phyloP scores from a whole-genome alignment of 2,888 invertebrate species.

The Pherbina coryleti region DNA sequence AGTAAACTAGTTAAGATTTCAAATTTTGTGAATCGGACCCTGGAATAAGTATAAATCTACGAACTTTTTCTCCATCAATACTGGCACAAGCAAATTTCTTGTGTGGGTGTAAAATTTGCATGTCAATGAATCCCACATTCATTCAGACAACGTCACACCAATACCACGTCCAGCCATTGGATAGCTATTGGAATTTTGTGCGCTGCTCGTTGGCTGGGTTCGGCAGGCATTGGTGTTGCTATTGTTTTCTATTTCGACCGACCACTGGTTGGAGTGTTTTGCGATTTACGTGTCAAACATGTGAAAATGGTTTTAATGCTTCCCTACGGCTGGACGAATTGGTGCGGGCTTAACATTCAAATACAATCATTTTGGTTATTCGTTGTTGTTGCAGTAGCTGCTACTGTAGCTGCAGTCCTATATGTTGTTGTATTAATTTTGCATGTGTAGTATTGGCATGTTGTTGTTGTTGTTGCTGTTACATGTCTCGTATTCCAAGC shows the following conservation, averaged over 20 bases:
- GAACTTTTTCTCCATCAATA: conserved; percentile 5
- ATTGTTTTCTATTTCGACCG: not conserved
- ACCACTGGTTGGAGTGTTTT: conserved; percentile 28
- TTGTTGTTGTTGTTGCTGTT: not conserved
- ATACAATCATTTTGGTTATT: conserved; percentile 32
- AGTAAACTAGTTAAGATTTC: not conserved
- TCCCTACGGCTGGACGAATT: conserved; percentile 13
- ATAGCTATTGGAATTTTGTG: not conserved
- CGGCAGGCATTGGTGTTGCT: not conserved
- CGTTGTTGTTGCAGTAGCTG: conserved; percentile 3
- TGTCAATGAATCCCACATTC: conserved; percentile 26
- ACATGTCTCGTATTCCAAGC: conserved; percentile 12
- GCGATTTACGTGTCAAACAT: conserved; percentile 39
- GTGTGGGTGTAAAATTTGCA: conserved; percentile 27
- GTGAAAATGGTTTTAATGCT: conserved; percentile 36
- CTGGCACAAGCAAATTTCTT: not conserved
- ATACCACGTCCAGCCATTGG: conserved; percentile 6
- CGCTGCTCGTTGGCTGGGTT: not conserved
- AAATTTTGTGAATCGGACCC: not conserved
- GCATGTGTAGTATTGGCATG: not conserved
- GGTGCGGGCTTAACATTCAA: conserved; percentile 33
- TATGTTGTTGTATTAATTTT: not conserved
- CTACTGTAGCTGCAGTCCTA: conserved; percentile 1
- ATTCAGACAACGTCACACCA: not conserved
- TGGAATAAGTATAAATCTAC: not conserved